These are phyloP conservation scores for Ormyrus pomaceus DNA, from an alignment of 2,888 invertebrate genomes.

Conservation along the genomic window DNA sequence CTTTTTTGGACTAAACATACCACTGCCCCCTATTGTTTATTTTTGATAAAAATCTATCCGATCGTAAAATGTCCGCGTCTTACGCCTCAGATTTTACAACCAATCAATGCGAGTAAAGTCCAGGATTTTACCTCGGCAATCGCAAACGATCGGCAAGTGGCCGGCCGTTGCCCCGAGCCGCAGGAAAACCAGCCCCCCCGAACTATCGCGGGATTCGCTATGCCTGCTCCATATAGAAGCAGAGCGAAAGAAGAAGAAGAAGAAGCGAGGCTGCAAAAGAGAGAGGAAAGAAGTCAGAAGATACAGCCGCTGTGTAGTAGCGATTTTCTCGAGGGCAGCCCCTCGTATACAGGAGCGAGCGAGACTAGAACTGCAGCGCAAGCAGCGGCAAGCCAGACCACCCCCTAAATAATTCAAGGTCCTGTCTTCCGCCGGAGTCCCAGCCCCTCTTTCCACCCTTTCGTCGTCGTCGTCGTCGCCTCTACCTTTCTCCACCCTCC, in stretches of 20 bases:
- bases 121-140: no score
- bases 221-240: no score
- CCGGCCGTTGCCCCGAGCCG: no score
- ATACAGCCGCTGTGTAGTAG: not conserved
- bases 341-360: constrained; percentile 1
- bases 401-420: constrained; percentile 64
- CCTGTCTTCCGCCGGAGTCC: constrained; percentile 55
- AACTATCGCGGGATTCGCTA: no score
- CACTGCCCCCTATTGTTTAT: no score
- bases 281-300: constrained; percentile 28
- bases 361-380: constrained; percentile 5
- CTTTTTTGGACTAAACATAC: not conserved
- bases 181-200: no score
- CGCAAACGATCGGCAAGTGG: no score
- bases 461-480: not conserved
- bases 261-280: constrained; percentile 38
- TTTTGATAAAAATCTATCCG: no score
- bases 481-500: not conserved
- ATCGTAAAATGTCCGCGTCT: no score
- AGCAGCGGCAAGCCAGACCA: constrained; percentile 56
- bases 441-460: constrained; percentile 30
- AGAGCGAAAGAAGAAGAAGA: not conserved
- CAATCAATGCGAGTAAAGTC: no score
- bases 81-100: no score
- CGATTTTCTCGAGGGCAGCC: constrained; percentile 16